Percentiles rank a stretch among this genome's conserved stretches.
Conservation (phyloP, 92 coral and sea anemone genomes). For the Diadumene lineata region DNA sequence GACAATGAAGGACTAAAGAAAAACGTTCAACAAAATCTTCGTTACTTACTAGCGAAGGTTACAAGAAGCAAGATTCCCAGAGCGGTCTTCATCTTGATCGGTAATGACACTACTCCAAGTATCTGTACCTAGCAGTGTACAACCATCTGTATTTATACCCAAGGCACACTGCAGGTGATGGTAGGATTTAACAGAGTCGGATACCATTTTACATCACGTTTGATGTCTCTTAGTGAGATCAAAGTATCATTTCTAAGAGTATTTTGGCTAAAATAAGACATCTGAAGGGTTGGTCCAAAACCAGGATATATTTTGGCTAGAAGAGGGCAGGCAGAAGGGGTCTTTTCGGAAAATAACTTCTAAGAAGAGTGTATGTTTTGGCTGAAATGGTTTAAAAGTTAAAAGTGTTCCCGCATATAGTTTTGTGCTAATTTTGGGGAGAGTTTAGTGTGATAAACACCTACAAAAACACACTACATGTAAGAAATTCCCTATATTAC, state of each 20-base stretch:
- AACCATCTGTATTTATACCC: background rate
- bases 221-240: constrained; percentile 26
- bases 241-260: too few relatives aligned
- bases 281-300: too few relatives aligned
- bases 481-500: too few relatives aligned
- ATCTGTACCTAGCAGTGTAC: background rate
- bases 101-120: constrained; percentile 2
- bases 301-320: constrained; percentile 28
- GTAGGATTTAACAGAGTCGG: background rate
- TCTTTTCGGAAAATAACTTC: too few relatives aligned
- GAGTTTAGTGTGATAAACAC: too few relatives aligned
- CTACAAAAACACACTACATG: too few relatives aligned
- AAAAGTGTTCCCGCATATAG: too few relatives aligned
- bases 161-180: constrained; percentile 1
- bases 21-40: background rate
- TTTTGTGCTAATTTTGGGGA: too few relatives aligned
- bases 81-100: constrained; percentile 26
- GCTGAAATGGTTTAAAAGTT: too few relatives aligned
- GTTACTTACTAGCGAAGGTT: constrained; percentile 22
- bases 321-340: background rate
- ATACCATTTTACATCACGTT: constrained; percentile 4
- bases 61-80: constrained; percentile 37
- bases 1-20: background rate
- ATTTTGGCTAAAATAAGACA: too few relatives aligned
- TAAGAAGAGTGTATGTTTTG: too few relatives aligned